Base-by-base conservation (phyloP, 2,797 vertebrate genomes). In the Crax fasciolata region DNA sequence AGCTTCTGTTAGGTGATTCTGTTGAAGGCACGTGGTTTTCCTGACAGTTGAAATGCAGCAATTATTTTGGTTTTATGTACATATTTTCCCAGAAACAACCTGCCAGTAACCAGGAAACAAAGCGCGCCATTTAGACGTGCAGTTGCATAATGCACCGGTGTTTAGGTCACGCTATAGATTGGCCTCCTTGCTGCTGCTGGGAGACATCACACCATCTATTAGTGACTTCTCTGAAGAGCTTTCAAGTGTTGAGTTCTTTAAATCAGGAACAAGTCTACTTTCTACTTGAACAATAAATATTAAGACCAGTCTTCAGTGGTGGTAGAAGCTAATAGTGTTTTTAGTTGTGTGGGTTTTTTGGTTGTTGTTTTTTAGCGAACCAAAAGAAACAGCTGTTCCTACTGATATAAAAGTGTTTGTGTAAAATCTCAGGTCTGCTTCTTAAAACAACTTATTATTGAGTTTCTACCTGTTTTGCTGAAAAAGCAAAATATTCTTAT, bases 1-100 rank as follows among this genome's bases (percentile, higher is more conserved):
- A 51, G 1, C 73, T 62, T 89, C 84, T 68, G 81, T 82, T 80
- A 90, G 81, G 63, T 68, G 61, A 79, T 75, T 90, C 71, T 84
- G 24, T 63, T 92, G 79, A 76, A 95, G 75, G 86, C 59, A 78
- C 63, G 48, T 93, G 82, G 61, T 91, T 92, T 86, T 95, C 63
- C 39, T 46, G 54, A 85, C 63, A 63, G 66, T 24, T n/a, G 24
- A 90, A 83, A 57, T 4, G 6, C 16, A 8, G 39, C 43, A 71
- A 75, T 87, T 88, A 76, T 75, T 91, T 80, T 79, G 14, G 51
- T 83, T 95, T 89, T 30, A 23, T 7, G 18, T 43, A 38, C 67
- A 30, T 44, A 24, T 57, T 85, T 78, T 79, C 57, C 43, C 67
- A 38, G 35, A 85, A 93, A 44, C 10, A 11, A 15, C 32, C 28